These are phyloP conservation scores for Chromoteleia sp. DNA, from an alignment of 2,888 invertebrate genomes.

Conservation along the genomic window DNA sequence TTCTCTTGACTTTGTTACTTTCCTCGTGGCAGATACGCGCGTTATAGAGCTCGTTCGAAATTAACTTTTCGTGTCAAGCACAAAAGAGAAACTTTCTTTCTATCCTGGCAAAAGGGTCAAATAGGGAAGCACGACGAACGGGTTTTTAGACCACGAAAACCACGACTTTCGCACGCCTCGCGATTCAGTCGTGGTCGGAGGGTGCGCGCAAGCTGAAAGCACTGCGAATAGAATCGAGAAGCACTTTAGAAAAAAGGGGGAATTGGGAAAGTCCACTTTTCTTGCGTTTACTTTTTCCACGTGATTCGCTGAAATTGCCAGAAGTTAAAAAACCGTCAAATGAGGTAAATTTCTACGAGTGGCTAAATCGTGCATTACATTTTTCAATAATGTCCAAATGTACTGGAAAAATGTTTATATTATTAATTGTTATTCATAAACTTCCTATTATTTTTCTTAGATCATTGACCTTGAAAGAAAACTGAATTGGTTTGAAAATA, in stretches of 20 bases:
- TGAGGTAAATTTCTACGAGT: constrained; percentile 53
- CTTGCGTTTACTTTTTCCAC: constrained; percentile 56
- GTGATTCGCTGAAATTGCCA: constrained; percentile 63
- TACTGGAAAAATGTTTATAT: neutral
- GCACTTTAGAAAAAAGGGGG: constrained; percentile 66
- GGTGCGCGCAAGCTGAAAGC: constrained; percentile 60
- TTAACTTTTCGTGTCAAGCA: constrained; percentile 72
- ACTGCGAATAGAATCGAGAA: constrained; percentile 61
- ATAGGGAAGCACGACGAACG: constrained; percentile 64
- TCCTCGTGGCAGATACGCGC: constrained; percentile 58
- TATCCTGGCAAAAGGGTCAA: constrained; percentile 68
- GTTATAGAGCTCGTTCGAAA: constrained; percentile 69
- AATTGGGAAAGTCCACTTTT: constrained; percentile 66
- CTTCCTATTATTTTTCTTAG: too few species aligned
- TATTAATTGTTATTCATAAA: too few species aligned
- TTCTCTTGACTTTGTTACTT: constrained; percentile 66
- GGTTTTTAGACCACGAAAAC: constrained; percentile 69
- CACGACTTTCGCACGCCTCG: constrained; percentile 69
- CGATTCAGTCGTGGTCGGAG: constrained; percentile 63
- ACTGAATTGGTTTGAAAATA: too few species aligned
- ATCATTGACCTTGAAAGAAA: too few species aligned
- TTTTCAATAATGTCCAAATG: constrained; percentile 21
- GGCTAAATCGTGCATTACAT: constrained; percentile 42
- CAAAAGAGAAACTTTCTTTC: constrained; percentile 70
- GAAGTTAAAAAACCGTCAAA: constrained; percentile 62